Evolutionary conservation across 2,797 vertebrate genomes (phyloP), one percentile per base, ranked within the genome.

Genomic region (Sebastes cheni): DNA sequence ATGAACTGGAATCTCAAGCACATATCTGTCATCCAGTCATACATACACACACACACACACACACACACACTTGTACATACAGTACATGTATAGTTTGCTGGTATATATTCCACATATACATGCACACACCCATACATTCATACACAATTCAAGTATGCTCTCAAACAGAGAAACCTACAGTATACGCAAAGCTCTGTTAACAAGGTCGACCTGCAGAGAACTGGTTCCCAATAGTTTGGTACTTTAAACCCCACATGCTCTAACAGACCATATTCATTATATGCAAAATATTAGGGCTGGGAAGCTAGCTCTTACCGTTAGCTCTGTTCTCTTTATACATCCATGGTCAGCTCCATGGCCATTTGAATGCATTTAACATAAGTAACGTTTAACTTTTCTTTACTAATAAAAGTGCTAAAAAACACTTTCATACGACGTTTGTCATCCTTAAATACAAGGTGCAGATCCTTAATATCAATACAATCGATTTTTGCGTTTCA

Each of bases 1-100:
- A 68, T 83, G 66, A 77, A 83, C 12, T 75, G 65, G 8, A 82
- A 83, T 71, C 30, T 34, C 36, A 67, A 22, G 42, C 61, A 72
- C 67, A n/a, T 20, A 20, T 18, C 52, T 74, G 22, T 54, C 30
- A 42, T 59, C 23, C 25, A 39, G 29, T 36, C 27, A 22, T 4
- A 5, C 2, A 2, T 27, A 23, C 18, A 30, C 29, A 30, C 29
- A 30, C 29, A 5, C 2, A 2, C 32, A 29, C 18, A 5, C 2
- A 3, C 27, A 30, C 1, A 39, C 23, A 30, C 42, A 42, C 18
- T n/a, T 3, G 3, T 16, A 42, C 27, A 36, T 8, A 50, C 46
- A 50, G 16, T 8, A 14, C 67, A 34, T 30, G 27, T 16, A 71
- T 12, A n/a, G 16, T 76, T 29, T 66, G 6, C n/a, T 58, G 29